Percentiles rank a stretch among this genome's conserved stretches.
Conservation (phyloP, 2,113 vertebrate species). For the Pungitius pungitius region DNA sequence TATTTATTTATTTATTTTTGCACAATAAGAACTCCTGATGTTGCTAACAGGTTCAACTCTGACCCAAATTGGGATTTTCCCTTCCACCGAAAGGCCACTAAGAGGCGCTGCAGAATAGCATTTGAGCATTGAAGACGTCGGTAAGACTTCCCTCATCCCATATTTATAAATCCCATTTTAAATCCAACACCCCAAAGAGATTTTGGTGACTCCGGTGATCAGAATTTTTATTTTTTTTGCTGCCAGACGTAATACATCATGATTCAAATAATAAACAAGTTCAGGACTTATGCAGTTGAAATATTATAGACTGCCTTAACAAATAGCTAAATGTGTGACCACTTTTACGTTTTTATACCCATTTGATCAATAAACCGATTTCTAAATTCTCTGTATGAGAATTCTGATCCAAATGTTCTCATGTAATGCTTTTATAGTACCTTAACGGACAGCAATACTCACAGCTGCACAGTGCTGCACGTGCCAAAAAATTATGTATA, state of each 20-base stretch:
- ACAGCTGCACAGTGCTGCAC: neutral
- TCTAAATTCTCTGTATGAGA: neutral
- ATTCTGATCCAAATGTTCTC: neutral
- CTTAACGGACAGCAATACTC: neutral
- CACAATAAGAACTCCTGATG: neutral
- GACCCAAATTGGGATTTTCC: neutral
- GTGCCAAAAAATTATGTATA: neutral
- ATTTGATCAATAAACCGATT: neutral
- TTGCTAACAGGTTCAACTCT: neutral
- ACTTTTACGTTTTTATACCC: neutral
- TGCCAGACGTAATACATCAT: neutral
- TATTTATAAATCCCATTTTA: neutral
- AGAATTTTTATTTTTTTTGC: neutral
- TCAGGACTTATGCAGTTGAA: neutral
- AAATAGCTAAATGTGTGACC: neutral
- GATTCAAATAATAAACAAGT: neutral
- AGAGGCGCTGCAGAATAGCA: constrained; percentile 37
- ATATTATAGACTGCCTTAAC: neutral
- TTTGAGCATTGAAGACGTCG: neutral
- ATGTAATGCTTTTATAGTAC: neutral
- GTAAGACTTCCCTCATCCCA: neutral
- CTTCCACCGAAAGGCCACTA: neutral
- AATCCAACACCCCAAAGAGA: neutral
- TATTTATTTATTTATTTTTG: neutral
- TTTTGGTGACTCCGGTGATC: neutral